Base-by-base conservation (phyloP, 2,888 invertebrate species). In the Cancer borealis region DNA sequence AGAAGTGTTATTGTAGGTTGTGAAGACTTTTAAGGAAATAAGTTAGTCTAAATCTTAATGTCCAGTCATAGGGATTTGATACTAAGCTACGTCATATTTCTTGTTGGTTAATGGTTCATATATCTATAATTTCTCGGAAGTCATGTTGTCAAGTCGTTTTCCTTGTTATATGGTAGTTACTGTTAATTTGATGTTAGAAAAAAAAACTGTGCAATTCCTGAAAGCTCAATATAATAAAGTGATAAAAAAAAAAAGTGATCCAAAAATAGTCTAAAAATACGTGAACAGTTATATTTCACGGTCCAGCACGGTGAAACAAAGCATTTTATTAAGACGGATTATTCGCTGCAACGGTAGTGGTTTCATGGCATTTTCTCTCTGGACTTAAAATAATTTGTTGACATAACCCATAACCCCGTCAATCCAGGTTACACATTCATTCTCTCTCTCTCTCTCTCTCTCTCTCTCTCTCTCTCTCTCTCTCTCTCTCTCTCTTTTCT, bases 281-380 rank as follows among this genome's bases (percentile, higher is more conserved):
- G n/a, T n/a, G 73, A 26, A 73, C 73, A 73, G 73, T 73, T 73
- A 73, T 73, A 8, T 26, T 73, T 73, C 73, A 73, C 73, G 73
- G 73, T 73, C 26, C 73, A 73, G 26, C 73, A 73, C 21, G 21
- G 73, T 73, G 73, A 26, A n/a, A 73, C n/a, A 73, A 73, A 73
- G 26, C 73, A 73, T 73, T 26, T 73, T 3, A 73, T 73, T 3
- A 73, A 3, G 26, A 73, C 73, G 73, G n/a, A 73, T 73, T 73
- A 73, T n/a, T 73, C n/a, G 73, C 73, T n/a, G 73, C 73, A 26
- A 21, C 73, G 73, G 73, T 73, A n/a, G 26, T 73, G 73, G 26
- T 26, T 73, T 5, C 26, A n/a, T n/a, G 73, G 73, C n/a, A 73
- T 73, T 73, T 73, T 26, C 73, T n/a, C 26, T 73, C 73, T 3